Evolutionary conservation across 2,797 vertebrate species (phyloP).

Genomic region (Acanthornis magna): DNA sequence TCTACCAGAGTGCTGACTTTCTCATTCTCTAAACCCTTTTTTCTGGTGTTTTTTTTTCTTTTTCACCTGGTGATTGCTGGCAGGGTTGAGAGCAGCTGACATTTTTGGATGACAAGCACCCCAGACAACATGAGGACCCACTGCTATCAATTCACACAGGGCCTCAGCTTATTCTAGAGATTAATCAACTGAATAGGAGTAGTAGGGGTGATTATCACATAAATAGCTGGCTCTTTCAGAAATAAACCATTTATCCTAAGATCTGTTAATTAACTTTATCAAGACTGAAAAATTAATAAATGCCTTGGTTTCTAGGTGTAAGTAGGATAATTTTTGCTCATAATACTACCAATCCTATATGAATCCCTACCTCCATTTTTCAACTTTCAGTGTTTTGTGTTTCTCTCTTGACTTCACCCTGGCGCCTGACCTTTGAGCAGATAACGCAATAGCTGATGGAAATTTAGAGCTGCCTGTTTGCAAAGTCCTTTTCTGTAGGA

Average conservation of each 20-base stretch:
- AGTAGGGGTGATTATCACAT: neutral
- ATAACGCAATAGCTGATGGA: neutral
- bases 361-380: neutral
- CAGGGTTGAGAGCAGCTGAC: neutral
- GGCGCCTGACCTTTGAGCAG: neutral
- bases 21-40: neutral
- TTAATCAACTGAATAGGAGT: neutral
- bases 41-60: neutral
- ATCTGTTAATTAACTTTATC: constrained; percentile 42
- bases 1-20: neutral
- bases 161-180: neutral
- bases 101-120: neutral
- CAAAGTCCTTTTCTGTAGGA: neutral
- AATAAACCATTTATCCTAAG: neutral
- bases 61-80: neutral
- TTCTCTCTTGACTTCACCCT: neutral
- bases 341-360: neutral
- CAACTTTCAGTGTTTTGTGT: neutral
- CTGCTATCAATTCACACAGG: neutral
- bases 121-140: neutral
- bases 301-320: neutral
- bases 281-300: neutral
- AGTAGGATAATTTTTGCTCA: neutral
- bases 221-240: neutral
- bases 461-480: neutral